These are phyloP conservation scores for Myxocyprinus asiaticus DNA, from an alignment of 2,113 vertebrate species.

Conservation along the genomic window DNA sequence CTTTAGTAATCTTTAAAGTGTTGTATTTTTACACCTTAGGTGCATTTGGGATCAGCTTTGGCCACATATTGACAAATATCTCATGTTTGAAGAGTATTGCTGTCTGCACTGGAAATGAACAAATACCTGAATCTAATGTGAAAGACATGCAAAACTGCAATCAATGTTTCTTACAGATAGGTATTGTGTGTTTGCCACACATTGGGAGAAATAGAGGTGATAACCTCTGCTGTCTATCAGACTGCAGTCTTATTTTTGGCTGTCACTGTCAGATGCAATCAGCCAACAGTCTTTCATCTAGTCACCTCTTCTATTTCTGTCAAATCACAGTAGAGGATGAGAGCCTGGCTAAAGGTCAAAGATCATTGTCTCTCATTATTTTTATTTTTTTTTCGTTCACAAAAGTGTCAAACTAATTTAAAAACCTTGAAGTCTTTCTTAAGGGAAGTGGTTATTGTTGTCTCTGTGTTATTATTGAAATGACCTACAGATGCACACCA, in stretches of 20 bases:
- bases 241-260: constrained; percentile 60
- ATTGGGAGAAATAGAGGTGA: constrained; percentile 58
- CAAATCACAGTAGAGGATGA: constrained; percentile 26
- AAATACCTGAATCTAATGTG: neutral
- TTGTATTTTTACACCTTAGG: neutral
- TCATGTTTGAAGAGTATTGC: constrained; percentile 20
- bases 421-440: constrained; percentile 27
- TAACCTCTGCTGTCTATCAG: constrained; percentile 71
- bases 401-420: constrained; percentile 30
- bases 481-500: constrained; percentile 38
- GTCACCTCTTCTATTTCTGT: constrained; percentile 18
- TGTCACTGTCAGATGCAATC: constrained; percentile 56
- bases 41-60: neutral
- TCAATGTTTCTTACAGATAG: constrained; percentile 41
- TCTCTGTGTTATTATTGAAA: constrained; percentile 35
- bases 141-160: constrained; percentile 33
- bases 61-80: neutral
- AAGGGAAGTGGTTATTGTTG: constrained; percentile 1
- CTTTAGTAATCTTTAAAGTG: neutral
- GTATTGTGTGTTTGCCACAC: constrained; percentile 58
- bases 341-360: constrained; percentile 35
- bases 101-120: neutral
- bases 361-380: constrained; percentile 12
- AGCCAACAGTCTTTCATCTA: constrained; percentile 19
- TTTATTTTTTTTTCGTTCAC: neutral